Evolutionary conservation across 1,140 invertebrate species (phyloP).

Genomic region (Aphelenchoides besseyi): DNA sequence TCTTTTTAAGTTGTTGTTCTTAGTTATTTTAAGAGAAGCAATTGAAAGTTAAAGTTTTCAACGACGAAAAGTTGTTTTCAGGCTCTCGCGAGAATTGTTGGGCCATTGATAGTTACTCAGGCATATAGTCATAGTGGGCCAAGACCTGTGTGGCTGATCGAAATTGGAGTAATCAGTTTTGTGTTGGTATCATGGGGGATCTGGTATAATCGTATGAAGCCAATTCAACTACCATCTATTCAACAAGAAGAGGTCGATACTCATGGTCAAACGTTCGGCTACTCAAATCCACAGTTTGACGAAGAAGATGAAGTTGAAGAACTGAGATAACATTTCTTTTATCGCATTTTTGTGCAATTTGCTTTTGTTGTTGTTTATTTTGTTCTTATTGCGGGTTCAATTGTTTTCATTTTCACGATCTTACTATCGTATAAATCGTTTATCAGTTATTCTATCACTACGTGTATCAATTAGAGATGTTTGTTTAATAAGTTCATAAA

Average conservation of each 20-base stretch:
- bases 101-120: slow-evolving; percentile 36
- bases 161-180: slow-evolving; percentile 28
- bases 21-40: too few species aligned
- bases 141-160: slow-evolving; percentile 22
- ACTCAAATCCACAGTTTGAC: background rate
- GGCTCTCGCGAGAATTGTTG: slow-evolving; percentile 24
- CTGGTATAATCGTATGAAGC: slow-evolving; percentile 44
- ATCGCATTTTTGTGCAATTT: background rate
- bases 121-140: slow-evolving; percentile 31
- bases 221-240: slow-evolving; percentile 22
- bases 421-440: too few species aligned
- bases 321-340: background rate
- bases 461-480: too few species aligned
- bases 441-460: too few species aligned
- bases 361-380: background rate
- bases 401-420: too few species aligned
- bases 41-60: too few species aligned
- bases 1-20: too few species aligned
- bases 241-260: background rate
- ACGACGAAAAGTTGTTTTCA: too few species aligned
- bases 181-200: slow-evolving; percentile 33
- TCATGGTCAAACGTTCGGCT: background rate
- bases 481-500: too few species aligned
- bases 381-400: too few species aligned
- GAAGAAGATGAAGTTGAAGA: background rate